Evolutionary conservation across 2,113 vertebrate species (phyloP), one percentile per base, ranked within the genome.

Genomic region (Chaetorhynchus papuensis): DNA sequence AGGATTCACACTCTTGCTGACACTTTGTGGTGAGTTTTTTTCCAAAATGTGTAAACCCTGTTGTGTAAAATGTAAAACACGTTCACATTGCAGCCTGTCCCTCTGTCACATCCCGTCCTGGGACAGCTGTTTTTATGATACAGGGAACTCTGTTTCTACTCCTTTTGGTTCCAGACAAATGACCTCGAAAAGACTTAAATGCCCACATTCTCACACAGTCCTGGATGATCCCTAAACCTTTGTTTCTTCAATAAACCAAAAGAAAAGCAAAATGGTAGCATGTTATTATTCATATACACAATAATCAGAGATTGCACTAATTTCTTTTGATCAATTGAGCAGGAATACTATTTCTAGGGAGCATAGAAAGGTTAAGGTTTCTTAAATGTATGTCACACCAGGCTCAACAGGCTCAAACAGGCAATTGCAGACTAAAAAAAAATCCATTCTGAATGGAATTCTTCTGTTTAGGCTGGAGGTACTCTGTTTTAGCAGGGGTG

Each of bases 101-200:
- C 14, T 42, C 21, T 84, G 26, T 17, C 5, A 0, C 31, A 19
- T n/a, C 28, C 50, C 2, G 2, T 49, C 21, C 35, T 2, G 1
- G 56, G 50, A 65, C 19, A 57, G 13, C 7, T 42, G 7, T 61
- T 66, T 91, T 59, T 24, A n/a, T 5, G 3, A 35, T 13, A 44
- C 10, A 53, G 19, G 35, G 19, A 53, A 14, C 31, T 87, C 75
- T 39, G 10, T 41, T 80, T 49, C 87, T 31, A 4, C n/a, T 65
- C 27, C 35, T 44, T 71, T 37, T 50, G 11, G 12, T 49, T 69
- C 5, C 33, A 39, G 49, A 31, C 3, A 37, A 85, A 52, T 22
- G 23, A 70, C 12, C 27, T 53, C 59, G n/a, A 53, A 87, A 65
- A 70, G 4, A 10, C 31, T 65, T 23, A 44, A 80, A 74, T 28